Base-by-base conservation (phyloP, 2,113 vertebrate species). In the Hydropotes inermis region DNA sequence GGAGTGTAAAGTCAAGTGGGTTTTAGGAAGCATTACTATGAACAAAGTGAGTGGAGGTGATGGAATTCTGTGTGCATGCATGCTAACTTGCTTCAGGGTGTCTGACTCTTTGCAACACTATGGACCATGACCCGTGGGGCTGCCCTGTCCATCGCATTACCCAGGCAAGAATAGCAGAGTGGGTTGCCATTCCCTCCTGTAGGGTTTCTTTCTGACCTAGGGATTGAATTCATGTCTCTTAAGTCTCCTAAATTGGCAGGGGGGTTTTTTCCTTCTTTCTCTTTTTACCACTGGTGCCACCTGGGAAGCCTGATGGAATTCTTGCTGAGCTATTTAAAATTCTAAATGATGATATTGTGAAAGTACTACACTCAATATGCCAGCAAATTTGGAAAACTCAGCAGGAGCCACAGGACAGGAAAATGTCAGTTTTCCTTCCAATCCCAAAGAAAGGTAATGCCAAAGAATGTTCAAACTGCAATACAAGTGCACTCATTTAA, bases 91-190 rank as follows among this genome's bases (percentile, higher is more conserved):
- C 2, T 70, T 70, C 9, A 70, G 9, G 64, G 19, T 36, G n/a
- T 12, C 64, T 21, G n/a, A 21, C 17, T 36, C 4, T 64, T 64
- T 36, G 64, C n/a, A 36, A 21, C n/a, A 70, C 21, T 36, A 21
- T 36, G 2, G 17, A 21, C 64, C 64, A 70, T 0, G n/a, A 4
- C 64, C 2, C 0, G 0, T 70, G n/a, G 21, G 17, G 5, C n/a
- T 70, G 64, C n/a, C 21, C n/a, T 70, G 9, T 36, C n/a, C n/a
- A 6, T 6, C 4, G 64, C 9, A 36, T 70, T 36, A 36, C 9
- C n/a, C 19, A 23, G 64, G 5, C 19, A 70, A 70, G 33, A 70
- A 36, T 70, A 36, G 23, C 21, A 0, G 9, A 70, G 9, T 36
- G 64, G n/a, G 64, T 23, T 70, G 2, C 64, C 19, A 6, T 23